Conservation (phyloP, 2,113 vertebrate species). For the Mola mola region DNA sequence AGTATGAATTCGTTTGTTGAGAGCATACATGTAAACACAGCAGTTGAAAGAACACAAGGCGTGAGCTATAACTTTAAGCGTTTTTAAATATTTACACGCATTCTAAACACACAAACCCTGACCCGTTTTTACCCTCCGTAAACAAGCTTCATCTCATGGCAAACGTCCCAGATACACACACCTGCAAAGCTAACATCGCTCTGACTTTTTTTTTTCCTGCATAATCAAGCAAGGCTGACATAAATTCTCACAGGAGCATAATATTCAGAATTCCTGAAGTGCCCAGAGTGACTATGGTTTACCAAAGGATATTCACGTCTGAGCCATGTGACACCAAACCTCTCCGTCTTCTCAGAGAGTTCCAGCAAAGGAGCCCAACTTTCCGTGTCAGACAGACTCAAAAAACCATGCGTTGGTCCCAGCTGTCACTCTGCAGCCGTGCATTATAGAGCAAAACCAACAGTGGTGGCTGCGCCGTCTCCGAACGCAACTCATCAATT, state of each 20-base stretch:
- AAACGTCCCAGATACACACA: slow-evolving; percentile 30
- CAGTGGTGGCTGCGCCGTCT: slow-evolving; percentile 64
- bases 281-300: slow-evolving; percentile 27
- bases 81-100: not conserved
- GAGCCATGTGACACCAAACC: slow-evolving; percentile 5
- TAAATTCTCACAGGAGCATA: slow-evolving; percentile 22
- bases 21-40: no score
- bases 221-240: slow-evolving; percentile 29
- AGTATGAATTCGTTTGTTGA: no score
- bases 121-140: slow-evolving; percentile 1
- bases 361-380: slow-evolving; percentile 34
- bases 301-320: slow-evolving; percentile 36
- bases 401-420: slow-evolving; percentile 52
- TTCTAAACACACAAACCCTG: not conserved
- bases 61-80: no score
- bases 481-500: slow-evolving; percentile 72
- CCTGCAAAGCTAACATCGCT: slow-evolving; percentile 18
- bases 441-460: slow-evolving; percentile 72
- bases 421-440: slow-evolving; percentile 69
- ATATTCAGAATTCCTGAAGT: slow-evolving; percentile 43
- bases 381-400: slow-evolving; percentile 49
- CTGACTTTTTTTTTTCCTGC: slow-evolving; percentile 31
- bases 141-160: slow-evolving; percentile 17
- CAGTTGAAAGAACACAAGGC: no score
- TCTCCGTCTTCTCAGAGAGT: slow-evolving; percentile 21